Percentiles rank a stretch among this genome's conserved stretches.
phyloP scores from a whole-genome alignment of 2,797 vertebrate genomes.

The Calcarius lapponicus region DNA sequence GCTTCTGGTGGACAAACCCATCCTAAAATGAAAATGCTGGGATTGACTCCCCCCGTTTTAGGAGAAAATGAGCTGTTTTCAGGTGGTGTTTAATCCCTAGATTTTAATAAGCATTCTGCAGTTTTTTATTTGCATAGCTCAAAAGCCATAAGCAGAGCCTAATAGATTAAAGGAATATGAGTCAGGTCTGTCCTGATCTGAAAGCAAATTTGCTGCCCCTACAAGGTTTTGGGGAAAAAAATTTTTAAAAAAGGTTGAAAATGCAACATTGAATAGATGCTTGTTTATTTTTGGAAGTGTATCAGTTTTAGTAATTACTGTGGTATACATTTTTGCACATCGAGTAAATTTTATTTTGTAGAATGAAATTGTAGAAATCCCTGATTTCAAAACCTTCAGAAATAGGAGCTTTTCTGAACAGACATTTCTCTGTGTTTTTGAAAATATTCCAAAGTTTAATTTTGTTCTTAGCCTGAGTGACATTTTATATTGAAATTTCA shows the following conservation, averaged over 20 bases:
- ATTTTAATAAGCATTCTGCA: background rate
- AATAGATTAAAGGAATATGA: background rate
- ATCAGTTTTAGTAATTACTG: background rate
- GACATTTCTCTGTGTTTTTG: background rate
- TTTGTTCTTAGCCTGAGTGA: background rate
- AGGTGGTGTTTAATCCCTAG: background rate
- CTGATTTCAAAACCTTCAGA: background rate
- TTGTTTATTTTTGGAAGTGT: background rate
- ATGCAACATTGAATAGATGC: background rate
- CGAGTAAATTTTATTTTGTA: background rate
- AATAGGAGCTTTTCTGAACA: background rate
- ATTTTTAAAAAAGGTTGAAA: background rate
- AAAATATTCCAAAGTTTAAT: background rate
- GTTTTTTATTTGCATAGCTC: background rate
- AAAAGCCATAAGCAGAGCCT: background rate
- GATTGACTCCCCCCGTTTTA: background rate
- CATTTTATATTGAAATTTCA: background rate
- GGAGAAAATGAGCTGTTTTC: background rate
- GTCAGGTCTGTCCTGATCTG: background rate
- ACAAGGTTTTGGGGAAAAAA: background rate
- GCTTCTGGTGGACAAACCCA: background rate
- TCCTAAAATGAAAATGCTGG: background rate
- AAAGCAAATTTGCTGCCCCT: background rate
- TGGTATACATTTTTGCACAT: background rate
- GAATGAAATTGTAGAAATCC: background rate